These are phyloP conservation scores for Melanchra persicariae DNA, from an alignment of 2,888 invertebrate genomes.

Conservation along the genomic window DNA sequence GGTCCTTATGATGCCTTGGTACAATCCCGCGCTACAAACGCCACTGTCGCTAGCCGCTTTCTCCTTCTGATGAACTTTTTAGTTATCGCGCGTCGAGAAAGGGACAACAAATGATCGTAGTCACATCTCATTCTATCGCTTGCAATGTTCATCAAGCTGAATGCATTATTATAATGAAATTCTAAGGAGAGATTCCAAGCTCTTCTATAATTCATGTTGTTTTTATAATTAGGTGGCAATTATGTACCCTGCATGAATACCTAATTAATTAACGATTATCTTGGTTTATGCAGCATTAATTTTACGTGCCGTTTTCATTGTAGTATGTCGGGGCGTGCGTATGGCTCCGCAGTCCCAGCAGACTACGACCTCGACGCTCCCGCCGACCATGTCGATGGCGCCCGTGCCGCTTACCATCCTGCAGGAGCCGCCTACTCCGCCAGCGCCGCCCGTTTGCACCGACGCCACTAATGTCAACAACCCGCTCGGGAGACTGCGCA, in stretches of 20 bases:
- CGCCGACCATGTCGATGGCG: conserved; percentile 65
- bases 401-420: conserved; percentile 72
- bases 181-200: background rate
- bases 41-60: conserved; percentile 90
- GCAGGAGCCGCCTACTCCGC: conserved; percentile 73
- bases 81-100: conserved; percentile 66
- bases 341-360: conserved; percentile 64
- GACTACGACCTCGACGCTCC: conserved; percentile 65
- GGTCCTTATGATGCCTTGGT: conserved; percentile 80
- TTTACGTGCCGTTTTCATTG: conserved; percentile 21
- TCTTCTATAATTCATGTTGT: background rate
- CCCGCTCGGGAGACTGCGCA: conserved; percentile 84
- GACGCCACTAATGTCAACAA: conserved; percentile 76
- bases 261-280: background rate
- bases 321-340: conserved; percentile 78
- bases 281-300: background rate
- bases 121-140: conserved; percentile 62
- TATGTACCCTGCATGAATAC: background rate
- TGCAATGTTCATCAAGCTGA: conserved; percentile 13
- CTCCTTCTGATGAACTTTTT: conserved; percentile 85
- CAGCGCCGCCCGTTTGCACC: conserved; percentile 73
- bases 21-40: conserved; percentile 87
- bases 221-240: background rate
- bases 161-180: background rate
- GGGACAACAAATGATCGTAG: conserved; percentile 61